Conservation (phyloP, 2,888 invertebrate genomes). For the Celastrina argiolus region DNA sequence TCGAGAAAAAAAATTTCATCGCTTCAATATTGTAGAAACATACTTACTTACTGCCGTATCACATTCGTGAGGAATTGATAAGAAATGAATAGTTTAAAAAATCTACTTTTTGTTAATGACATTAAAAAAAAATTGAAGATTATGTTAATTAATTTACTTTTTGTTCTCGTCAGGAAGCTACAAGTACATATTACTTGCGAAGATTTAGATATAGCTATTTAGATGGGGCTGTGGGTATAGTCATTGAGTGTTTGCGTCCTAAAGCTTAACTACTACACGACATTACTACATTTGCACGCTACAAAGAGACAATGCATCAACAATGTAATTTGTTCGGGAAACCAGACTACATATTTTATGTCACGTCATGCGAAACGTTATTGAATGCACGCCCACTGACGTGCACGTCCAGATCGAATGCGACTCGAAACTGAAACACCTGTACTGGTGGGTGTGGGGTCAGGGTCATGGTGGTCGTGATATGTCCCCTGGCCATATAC, state of each 20-base stretch:
- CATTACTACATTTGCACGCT: not conserved
- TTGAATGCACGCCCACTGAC: conserved; percentile 37
- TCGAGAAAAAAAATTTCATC: not conserved
- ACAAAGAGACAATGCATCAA: not conserved
- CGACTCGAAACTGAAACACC: conserved; percentile 58
- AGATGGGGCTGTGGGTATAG: too few species aligned
- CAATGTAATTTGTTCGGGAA: conserved; percentile 14
- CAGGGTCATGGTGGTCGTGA: conserved; percentile 47
- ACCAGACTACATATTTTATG: conserved; percentile 21
- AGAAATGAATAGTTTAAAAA: not conserved
- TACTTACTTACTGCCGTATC: not conserved
- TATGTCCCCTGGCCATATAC: conserved; percentile 27
- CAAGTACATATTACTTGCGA: too few species aligned
- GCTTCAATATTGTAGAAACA: not conserved
- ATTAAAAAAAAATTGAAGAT: not conserved
- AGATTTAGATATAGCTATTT: too few species aligned
- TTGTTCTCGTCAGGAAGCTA: too few species aligned
- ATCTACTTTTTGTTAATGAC: not conserved
- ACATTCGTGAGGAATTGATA: not conserved
- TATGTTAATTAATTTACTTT: not conserved
- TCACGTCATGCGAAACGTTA: conserved; percentile 27
- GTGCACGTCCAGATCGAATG: conserved; percentile 37
- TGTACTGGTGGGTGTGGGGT: conserved; percentile 62
- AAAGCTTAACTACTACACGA: not conserved
- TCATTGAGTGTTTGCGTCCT: not conserved